Conservation (phyloP, 2,113 vertebrate genomes). For the Candoia aspera region DNA sequence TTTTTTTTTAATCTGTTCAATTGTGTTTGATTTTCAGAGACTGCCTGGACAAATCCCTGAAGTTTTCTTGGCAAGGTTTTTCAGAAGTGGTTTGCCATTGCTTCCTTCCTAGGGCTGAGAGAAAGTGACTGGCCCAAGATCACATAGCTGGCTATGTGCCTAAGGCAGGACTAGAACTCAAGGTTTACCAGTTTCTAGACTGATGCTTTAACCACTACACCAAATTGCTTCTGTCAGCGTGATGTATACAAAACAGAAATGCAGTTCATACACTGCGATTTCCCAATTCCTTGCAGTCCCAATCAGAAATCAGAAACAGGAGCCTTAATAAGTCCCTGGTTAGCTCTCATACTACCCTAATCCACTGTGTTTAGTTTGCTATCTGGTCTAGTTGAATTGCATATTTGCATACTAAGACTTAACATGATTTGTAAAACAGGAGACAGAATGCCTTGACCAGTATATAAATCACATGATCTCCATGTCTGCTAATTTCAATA, state of each 20-base stretch:
- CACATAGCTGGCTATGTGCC: too few species aligned
- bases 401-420: background rate
- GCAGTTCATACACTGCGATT: background rate
- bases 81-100: too few species aligned
- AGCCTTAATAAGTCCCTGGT: background rate
- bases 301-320: background rate
- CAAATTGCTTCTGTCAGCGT: background rate
- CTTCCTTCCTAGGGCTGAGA: too few species aligned
- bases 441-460: background rate
- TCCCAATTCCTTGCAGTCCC: background rate
- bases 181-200: too few species aligned
- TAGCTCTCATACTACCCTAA: background rate
- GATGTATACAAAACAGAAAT: conserved; percentile 4
- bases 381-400: background rate
- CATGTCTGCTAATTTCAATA: background rate
- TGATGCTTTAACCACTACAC: too few species aligned
- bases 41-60: too few species aligned
- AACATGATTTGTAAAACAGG: background rate
- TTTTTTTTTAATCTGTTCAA: too few species aligned
- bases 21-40: too few species aligned
- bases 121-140: too few species aligned
- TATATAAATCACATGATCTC: background rate
- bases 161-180: too few species aligned
- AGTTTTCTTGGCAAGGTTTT: too few species aligned
- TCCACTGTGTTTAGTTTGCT: background rate